Evolutionary conservation across 2,888 invertebrate species (phyloP), one percentile per base, ranked within the genome.

Genomic region (Metellina segmentata): DNA sequence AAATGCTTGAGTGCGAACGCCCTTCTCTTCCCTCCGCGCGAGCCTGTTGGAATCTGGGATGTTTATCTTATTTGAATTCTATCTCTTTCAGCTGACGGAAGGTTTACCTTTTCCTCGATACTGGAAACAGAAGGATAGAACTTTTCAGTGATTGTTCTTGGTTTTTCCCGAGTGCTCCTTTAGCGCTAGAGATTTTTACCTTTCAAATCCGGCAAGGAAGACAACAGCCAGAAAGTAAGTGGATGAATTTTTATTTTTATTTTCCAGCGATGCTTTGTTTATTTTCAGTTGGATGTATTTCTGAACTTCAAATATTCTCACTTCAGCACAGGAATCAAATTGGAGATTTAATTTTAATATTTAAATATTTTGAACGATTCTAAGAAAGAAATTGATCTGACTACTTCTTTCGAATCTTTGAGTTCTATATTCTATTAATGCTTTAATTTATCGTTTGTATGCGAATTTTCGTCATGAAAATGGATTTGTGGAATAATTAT

Each of bases 221-320:
- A 52, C 71, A 81, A 85, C 72, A 48, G 90, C 61, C 85, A 61
- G 79, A 90, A 89, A 90, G 90, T 90, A 85, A 90, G 90, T 81
- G 61, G 8, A 61, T 16, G 61, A 61, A 8, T 9, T 61, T 61
- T 61, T 61, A 61, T 16, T n/a, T 61, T 61, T 7, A 16, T 61
- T 61, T 61, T 61, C 7, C 9, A 61, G 16, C 1, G 34, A 34
- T 34, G 34, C 34, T 34, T 34, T n/a, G n/a, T n/a, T n/a, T n/a
- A n/a, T n/a, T n/a, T n/a, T 34, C 4, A 34, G 4, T 4, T 34
- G 1, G 34, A 34, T 34, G 34, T 34, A 34, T 34, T 34, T 34
- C 34, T 34, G 1, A 34, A 34, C 4, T 34, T 34, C 34, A 34
- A 34, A 34, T 34, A 4, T 34, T 34, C 34, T 34, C 34, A 34